A percentile compares a stretch with the other conserved stretches of the same genome.
These are phyloP conservation scores for Alligator mississippiensis DNA, from an alignment of 2,113 vertebrate genomes.

Conservation along the genomic window DNA sequence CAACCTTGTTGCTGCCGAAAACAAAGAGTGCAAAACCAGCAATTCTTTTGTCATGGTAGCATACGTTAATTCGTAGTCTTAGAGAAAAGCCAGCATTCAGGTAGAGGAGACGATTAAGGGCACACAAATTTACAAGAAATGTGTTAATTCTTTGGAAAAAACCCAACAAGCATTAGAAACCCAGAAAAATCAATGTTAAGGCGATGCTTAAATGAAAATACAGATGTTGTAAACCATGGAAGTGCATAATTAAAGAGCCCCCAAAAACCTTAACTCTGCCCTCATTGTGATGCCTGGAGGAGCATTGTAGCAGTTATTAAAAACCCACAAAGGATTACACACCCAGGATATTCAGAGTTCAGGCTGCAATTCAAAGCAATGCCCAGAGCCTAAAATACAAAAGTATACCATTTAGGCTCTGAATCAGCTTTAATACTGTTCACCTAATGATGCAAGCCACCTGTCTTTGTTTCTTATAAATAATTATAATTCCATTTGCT, in stretches of 20 bases:
- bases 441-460: background rate
- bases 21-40: background rate
- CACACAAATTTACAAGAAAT: background rate
- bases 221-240: background rate
- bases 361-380: background rate
- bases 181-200: background rate
- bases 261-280: background rate
- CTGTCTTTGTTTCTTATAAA: slow-evolving; percentile 1
- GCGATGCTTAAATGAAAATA: background rate
- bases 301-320: background rate
- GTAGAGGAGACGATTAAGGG: background rate
- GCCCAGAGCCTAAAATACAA: background rate
- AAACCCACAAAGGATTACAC: no score
- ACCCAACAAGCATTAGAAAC: background rate
- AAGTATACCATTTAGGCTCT: background rate
- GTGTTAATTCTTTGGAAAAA: background rate
- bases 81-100: background rate
- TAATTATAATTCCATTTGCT: background rate
- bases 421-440: background rate
- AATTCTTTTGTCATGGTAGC: background rate
- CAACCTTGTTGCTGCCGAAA: slow-evolving; percentile 35
- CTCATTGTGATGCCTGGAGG: background rate
- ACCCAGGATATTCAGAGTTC: background rate
- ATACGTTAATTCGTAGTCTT: background rate
- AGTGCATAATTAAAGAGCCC: background rate